These are phyloP conservation scores for Colossoma macropomum DNA, from an alignment of 2,113 vertebrate genomes.

Conservation along the genomic window DNA sequence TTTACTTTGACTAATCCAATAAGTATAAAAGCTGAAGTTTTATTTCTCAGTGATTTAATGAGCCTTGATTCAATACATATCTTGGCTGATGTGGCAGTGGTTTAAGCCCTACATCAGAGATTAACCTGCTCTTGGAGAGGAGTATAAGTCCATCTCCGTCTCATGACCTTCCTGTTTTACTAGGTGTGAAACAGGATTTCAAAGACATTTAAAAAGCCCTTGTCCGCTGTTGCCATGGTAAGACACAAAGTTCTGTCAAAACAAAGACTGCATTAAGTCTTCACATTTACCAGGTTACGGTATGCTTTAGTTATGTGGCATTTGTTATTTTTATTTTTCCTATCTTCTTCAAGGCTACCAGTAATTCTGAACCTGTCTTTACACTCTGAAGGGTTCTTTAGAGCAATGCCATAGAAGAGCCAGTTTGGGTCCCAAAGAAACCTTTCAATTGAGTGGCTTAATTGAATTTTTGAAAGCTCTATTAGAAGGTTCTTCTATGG, in stretches of 20 bases:
- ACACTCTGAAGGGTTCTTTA: neutral
- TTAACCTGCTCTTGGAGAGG: too few relatives aligned
- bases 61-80: too few relatives aligned
- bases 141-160: too few relatives aligned
- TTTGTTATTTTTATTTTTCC: too few relatives aligned
- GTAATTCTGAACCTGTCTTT: neutral
- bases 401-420: neutral
- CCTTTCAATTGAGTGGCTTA: neutral
- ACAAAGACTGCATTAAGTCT: neutral
- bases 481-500: neutral
- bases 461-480: neutral
- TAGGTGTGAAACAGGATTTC: neutral
- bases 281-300: neutral
- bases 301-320: neutral
- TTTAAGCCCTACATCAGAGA: too few relatives aligned
- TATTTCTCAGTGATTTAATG: too few relatives aligned
- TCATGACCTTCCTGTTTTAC: neutral
- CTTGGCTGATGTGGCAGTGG: too few relatives aligned
- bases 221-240: conserved; percentile 14
- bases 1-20: too few relatives aligned
- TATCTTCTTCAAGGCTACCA: too few relatives aligned
- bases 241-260: neutral
- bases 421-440: neutral
- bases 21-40: too few relatives aligned
- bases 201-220: neutral